Evolutionary conservation across 2,113 vertebrate species (phyloP).

Genomic region (Lamprotornis superbus): DNA sequence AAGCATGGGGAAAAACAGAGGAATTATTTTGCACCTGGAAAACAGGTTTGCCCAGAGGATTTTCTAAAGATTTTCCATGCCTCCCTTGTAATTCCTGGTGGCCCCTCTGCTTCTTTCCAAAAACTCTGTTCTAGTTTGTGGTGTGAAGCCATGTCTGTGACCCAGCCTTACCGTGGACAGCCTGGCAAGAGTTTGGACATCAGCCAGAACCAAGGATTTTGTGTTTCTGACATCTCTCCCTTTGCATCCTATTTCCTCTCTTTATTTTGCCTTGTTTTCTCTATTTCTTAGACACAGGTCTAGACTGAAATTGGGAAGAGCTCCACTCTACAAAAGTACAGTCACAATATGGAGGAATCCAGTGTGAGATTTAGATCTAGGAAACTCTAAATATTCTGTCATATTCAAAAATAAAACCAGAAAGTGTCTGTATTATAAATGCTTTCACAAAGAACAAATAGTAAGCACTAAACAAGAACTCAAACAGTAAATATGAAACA

Average conservation of each 20-base stretch:
- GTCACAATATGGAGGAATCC: neutral
- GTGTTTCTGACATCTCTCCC: neutral
- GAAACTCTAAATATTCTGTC: neutral
- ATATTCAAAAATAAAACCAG: neutral
- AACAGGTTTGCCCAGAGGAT: neutral
- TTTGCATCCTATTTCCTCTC: fast-evolving
- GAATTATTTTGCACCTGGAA: neutral
- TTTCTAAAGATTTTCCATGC: neutral
- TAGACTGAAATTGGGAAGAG: neutral
- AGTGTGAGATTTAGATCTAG: neutral
- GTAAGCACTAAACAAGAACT: neutral
- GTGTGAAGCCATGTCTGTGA: neutral
- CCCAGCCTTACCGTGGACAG: neutral
- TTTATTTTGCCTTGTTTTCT: neutral
- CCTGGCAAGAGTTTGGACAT: neutral
- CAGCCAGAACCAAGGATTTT: neutral
- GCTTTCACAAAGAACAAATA: neutral
- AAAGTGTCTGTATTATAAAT: neutral
- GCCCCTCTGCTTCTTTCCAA: neutral
- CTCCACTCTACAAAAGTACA: neutral
- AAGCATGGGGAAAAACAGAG: neutral
- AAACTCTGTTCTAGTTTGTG: neutral
- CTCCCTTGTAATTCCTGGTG: neutral
- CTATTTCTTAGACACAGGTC: neutral
- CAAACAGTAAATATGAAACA: neutral